Evolutionary conservation across 64 coral and sea anemone species (phyloP), one percentile per base, ranked within the genome.

Genomic region (Stylophora pistillata): DNA sequence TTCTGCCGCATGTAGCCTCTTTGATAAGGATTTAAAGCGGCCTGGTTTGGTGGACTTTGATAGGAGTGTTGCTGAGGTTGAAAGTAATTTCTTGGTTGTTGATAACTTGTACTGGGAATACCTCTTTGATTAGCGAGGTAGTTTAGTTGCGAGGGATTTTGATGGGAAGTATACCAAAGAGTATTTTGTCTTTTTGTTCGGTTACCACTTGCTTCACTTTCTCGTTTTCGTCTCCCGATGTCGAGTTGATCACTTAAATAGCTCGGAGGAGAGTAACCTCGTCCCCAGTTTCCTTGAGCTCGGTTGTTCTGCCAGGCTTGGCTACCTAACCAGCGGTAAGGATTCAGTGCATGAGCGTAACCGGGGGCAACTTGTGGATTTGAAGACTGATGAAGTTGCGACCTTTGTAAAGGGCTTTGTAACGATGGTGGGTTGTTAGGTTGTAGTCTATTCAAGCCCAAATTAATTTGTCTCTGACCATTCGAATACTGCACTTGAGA

Each of bases 241-340:
- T 87, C 54, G 13, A 74, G 25, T 58, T 87, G 68, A 15, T 74
- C 85, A 29, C 30, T 89, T 26, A 76, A 37, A 73, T 72, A 71
- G 32, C 58, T 89, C 12, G 23, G 80, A 33, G 61, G 80, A 34
- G 62, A 53, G 69, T 84, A 84, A 47, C 61, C 80, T 69, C 62
- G 80, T 53, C 32, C 80, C 80, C 61, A 84, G 62, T 37, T 76
- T 1, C 16, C 34, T 10, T 70, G 75, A 78, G 23, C 37, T 65
- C 41, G 77, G 28, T 69, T 72, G 41, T 56, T 56, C 37, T 55
- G 85, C 85, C 55, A 76, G 10, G 31, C 64, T 76, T 79, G 88
- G 61, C 58, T 17, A 89, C 75, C 76, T 53, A 25, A 77, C 76
- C n/a, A 80, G 13, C 34, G 52, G 21, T 81, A 71, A 31, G 56